Conservation (phyloP, 53 echinoderm and acorn worm genomes). For the Crossaster papposus region DNA sequence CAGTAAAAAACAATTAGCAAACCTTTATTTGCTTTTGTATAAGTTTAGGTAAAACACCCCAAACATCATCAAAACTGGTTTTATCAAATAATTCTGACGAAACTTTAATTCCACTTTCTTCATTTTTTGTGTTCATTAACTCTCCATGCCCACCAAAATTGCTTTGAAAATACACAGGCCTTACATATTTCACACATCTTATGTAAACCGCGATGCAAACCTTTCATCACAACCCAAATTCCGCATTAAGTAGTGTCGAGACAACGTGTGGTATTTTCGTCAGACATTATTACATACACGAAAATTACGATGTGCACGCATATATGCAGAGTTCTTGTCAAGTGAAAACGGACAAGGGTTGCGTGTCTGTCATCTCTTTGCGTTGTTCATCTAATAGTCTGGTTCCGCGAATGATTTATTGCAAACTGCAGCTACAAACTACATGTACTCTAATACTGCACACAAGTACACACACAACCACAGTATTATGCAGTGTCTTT, state of each 20-base stretch:
- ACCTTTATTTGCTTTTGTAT: not conserved
- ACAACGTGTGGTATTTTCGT: conserved; percentile 13
- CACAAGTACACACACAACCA: no score
- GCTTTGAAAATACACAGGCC: conserved; percentile 45
- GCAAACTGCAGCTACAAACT: not conserved
- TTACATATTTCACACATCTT: conserved; percentile 60
- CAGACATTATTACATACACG: not conserved
- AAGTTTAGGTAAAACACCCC: not conserved
- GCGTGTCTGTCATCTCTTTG: conserved; percentile 32
- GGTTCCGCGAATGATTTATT: not conserved
- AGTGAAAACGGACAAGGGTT: conserved; percentile 3
- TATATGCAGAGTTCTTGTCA: not conserved
- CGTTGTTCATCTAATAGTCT: not conserved
- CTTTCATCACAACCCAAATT: conserved; percentile 52
- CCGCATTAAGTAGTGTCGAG: conserved; percentile 33
- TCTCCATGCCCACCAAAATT: not conserved
- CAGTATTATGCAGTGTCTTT: not conserved
- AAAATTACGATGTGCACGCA: not conserved
- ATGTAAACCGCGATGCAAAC: conserved; percentile 56
- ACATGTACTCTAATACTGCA: not conserved
- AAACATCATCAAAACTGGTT: not conserved
- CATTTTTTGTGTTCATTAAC: conserved; percentile 15
- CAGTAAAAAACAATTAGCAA: not conserved
- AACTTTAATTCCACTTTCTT: not conserved
- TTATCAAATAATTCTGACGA: no score